Conservation (phyloP, 2,113 vertebrate species). For the Gulo gulo region DNA sequence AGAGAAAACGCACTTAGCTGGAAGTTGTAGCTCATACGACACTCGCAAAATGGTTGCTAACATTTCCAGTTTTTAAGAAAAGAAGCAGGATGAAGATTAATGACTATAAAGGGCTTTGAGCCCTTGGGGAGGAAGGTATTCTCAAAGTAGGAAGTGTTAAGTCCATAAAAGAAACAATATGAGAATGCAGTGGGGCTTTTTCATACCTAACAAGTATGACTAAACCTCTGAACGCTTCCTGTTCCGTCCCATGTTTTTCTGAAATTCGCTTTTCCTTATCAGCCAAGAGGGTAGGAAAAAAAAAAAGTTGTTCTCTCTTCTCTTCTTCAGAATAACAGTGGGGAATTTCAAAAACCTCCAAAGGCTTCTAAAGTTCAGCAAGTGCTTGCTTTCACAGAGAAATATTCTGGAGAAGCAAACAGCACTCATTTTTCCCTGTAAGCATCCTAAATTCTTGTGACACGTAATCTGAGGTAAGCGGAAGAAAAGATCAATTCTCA, state of each 20-base stretch:
- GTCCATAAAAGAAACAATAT: constrained; percentile 65
- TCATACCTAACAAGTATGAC: constrained; percentile 66
- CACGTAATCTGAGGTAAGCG: not conserved
- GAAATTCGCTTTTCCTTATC: constrained; percentile 58
- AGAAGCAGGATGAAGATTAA: constrained; percentile 54
- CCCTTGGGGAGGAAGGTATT: constrained; percentile 58
- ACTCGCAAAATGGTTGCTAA: not conserved
- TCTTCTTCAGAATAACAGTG: constrained; percentile 9
- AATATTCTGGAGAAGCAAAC: not conserved
- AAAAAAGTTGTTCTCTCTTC: not conserved
- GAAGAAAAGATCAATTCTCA: not conserved
- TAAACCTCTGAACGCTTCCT: constrained; percentile 67
- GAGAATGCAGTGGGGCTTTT: constrained; percentile 55
- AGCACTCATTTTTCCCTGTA: not conserved
- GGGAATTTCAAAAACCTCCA: constrained; percentile 34
- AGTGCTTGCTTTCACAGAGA: not conserved
- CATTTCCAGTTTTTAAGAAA: constrained; percentile 24
- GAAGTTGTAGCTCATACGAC: not conserved
- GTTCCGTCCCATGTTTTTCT: constrained; percentile 59
- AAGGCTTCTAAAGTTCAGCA: constrained; percentile 7
- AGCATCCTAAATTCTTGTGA: not conserved
- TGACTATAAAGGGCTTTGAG: not conserved
- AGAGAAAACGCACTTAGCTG: not conserved
- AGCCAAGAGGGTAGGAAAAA: not conserved
- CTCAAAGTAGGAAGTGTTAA: constrained; percentile 68